phyloP scores from a whole-genome alignment of 2,113 vertebrate genomes.

The Lethenteron camtschaticum region DNA sequence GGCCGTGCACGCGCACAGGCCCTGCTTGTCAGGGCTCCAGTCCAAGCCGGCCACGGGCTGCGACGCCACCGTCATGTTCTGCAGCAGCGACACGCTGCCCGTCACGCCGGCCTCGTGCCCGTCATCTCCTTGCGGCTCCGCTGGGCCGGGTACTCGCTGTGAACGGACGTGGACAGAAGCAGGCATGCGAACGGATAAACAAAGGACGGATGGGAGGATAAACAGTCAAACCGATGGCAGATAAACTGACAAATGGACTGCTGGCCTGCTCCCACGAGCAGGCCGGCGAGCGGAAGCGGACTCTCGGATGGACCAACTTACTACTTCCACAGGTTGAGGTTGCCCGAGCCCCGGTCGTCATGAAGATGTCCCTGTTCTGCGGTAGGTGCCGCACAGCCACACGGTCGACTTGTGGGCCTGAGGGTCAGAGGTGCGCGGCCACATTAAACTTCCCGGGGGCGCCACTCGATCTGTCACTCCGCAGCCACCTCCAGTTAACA shows the following conservation, averaged over 20 bases:
- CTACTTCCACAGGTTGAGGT: conserved; percentile 96
- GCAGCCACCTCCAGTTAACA: no score
- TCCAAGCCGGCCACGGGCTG: conserved; percentile 1
- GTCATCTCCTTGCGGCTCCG: neutral
- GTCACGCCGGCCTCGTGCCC: neutral
- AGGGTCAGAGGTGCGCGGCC: neutral
- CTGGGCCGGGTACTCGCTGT: neutral
- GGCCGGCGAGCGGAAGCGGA: no score
- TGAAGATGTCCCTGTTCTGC: conserved; percentile 80
- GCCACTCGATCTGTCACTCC: no score
- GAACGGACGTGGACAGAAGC: no score
- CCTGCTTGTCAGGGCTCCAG: conserved; percentile 4
- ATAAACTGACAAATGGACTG: no score
- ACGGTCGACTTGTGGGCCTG: conserved; percentile 81
- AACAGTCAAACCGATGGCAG: no score
- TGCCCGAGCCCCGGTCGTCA: conserved; percentile 73
- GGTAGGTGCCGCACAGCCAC: conserved; percentile 88
- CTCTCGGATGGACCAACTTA: conserved; percentile 25
- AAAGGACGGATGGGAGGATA: no score
- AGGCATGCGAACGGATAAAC: no score
- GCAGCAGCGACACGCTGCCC: neutral
- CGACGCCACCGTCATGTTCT: neutral
- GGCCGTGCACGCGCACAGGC: conserved; percentile 2
- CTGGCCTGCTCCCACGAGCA: no score
- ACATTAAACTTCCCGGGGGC: no score